Conservation (phyloP, 2,888 invertebrate genomes). For the Chymomyza fuscimana region DNA sequence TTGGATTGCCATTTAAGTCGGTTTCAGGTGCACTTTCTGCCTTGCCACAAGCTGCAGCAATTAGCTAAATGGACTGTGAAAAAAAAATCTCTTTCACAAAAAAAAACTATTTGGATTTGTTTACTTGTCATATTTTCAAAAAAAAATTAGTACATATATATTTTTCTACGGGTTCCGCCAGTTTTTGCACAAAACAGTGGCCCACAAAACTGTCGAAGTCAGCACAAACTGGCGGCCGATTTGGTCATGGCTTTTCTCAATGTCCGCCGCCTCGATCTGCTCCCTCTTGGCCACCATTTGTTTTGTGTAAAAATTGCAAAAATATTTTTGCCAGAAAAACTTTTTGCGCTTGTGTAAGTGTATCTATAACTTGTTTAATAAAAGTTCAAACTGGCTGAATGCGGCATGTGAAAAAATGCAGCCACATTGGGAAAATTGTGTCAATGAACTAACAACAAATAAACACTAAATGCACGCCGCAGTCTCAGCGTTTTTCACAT, state of each 20-base stretch:
- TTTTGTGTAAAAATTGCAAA: slow-evolving; percentile 1
- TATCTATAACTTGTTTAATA: slow-evolving; percentile 40
- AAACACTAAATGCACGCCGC: neutral
- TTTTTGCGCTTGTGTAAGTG: slow-evolving; percentile 3
- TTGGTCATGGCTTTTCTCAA: slow-evolving; percentile 1
- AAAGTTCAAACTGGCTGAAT: slow-evolving; percentile 29
- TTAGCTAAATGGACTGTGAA: slow-evolving; percentile 54
- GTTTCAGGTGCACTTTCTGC: neutral
- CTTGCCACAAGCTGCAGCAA: slow-evolving; percentile 37
- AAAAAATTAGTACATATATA: neutral
- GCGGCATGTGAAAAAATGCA: neutral
- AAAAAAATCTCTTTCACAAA: slow-evolving; percentile 40
- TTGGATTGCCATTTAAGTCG: neutral
- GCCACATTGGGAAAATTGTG: slow-evolving; percentile 46
- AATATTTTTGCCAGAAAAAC: slow-evolving; percentile 22
- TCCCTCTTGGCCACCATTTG: neutral
- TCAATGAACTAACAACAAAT: slow-evolving; percentile 49
- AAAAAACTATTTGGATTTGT: slow-evolving; percentile 30
- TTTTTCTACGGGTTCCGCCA: neutral
- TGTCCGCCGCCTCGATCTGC: neutral
- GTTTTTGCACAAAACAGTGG: neutral
- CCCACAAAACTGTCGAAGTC: slow-evolving; percentile 13
- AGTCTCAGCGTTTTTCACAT: neutral
- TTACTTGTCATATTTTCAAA: slow-evolving; percentile 25
- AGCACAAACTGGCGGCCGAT: slow-evolving; percentile 2